Evolutionary conservation across 2,888 invertebrate species (phyloP).

Genomic region (Sycophila texana): DNA sequence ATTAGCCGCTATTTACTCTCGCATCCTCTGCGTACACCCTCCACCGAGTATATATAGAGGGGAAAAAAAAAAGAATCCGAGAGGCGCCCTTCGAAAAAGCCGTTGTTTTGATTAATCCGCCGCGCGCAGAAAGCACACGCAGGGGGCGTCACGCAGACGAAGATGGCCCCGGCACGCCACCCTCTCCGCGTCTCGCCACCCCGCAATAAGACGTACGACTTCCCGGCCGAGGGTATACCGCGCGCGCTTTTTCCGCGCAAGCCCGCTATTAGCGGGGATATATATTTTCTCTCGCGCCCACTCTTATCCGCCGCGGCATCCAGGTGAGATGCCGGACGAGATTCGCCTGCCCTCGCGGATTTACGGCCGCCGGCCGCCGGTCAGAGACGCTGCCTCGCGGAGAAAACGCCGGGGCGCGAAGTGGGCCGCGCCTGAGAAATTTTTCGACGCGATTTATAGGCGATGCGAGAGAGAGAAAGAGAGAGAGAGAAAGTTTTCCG

Average conservation of each 20-base stretch:
- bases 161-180: neutral
- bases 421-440: neutral
- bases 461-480: neutral
- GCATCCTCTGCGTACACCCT: no score
- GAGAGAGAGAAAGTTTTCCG: neutral
- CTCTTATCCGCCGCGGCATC: conserved; percentile 56
- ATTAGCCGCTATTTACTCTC: no score
- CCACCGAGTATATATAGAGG: no score
- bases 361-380: neutral
- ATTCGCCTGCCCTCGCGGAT: conserved; percentile 48
- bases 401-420: conserved; percentile 31
- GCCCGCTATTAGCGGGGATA: conserved; percentile 61
- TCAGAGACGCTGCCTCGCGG: conserved; percentile 5
- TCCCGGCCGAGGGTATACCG: neutral
- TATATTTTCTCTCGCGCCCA: conserved; percentile 60
- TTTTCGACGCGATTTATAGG: neutral
- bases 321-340: conserved; percentile 59
- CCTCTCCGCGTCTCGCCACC: neutral
- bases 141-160: conserved; percentile 11
- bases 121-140: neutral
- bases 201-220: conserved; percentile 3
- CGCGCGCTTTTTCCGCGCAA: conserved; percentile 45
- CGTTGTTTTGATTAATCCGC: no score
- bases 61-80: no score
- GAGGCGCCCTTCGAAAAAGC: no score